These are phyloP conservation scores for Conger conger DNA, from an alignment of 2,113 vertebrate species.

Conservation along the genomic window DNA sequence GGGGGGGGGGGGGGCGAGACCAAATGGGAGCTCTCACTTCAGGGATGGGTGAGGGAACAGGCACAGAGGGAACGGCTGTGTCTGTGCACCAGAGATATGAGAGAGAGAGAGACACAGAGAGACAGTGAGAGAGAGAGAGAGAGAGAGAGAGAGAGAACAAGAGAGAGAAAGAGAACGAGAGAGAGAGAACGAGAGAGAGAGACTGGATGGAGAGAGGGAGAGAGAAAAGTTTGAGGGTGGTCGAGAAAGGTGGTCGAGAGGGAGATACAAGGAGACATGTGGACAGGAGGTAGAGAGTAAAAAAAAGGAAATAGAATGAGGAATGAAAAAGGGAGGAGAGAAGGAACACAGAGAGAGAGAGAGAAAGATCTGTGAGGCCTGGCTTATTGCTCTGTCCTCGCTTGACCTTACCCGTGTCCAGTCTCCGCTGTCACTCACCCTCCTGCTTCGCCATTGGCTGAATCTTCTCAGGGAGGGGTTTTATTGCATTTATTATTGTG, in stretches of 20 bases:
- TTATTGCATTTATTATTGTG: background rate
- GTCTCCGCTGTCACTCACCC: background rate
- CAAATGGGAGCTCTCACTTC: background rate
- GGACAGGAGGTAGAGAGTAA: too few relatives aligned
- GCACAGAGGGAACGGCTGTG: background rate
- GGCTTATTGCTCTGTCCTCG: background rate
- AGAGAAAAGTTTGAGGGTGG: too few relatives aligned
- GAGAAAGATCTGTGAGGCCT: background rate
- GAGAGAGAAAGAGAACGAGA: background rate
- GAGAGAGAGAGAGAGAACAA: background rate
- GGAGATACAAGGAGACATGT: background rate
- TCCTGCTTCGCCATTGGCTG: background rate
- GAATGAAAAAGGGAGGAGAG: background rate
- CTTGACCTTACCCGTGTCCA: background rate
- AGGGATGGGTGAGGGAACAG: background rate
- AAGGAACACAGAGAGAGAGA: background rate
- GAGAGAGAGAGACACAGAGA: background rate
- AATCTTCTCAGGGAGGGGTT: background rate
- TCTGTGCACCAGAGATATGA: too few relatives aligned
- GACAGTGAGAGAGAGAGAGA: constrained; percentile 11
- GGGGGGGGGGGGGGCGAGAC: background rate
- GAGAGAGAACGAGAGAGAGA: background rate
- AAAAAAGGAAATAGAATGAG: background rate
- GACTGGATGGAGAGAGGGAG: too few relatives aligned
- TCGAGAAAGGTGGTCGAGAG: too few relatives aligned